Conservation (phyloP, 2,797 vertebrate species). For the Leuciscus waleckii region DNA sequence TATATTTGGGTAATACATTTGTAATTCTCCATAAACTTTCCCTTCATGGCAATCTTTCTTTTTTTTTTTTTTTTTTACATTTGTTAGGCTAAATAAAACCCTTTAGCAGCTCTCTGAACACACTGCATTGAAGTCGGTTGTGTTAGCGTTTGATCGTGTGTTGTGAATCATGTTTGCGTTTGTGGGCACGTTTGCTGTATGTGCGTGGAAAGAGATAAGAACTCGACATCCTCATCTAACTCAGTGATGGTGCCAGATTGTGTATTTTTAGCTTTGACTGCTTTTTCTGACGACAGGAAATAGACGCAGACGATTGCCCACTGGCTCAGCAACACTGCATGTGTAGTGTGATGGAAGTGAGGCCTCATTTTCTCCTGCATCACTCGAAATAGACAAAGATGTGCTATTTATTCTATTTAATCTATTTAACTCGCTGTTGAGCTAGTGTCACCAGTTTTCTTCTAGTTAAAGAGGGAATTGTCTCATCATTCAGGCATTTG, state of each 20-base stretch:
- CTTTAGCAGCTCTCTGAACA: neutral
- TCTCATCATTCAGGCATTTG: neutral
- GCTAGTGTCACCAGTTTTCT: neutral
- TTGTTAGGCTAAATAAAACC: neutral
- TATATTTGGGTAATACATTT: neutral
- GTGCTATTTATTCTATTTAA: neutral
- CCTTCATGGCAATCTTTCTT: neutral
- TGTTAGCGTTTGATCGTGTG: neutral
- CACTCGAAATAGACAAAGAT: neutral
- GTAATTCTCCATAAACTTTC: neutral
- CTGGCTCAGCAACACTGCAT: constrained; percentile 11
- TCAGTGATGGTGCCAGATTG: constrained; percentile 37
- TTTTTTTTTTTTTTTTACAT: neutral
- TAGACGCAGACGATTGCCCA: constrained; percentile 18
- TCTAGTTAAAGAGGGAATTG: neutral
- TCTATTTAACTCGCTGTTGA: neutral
- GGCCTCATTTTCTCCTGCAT: neutral
- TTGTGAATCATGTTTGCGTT: constrained; percentile 9
- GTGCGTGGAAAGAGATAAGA: constrained; percentile 45
- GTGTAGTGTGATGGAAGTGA: neutral
- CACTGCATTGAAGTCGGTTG: neutral
- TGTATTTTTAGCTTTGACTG: constrained; percentile 49
- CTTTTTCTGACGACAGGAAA: constrained; percentile 52
- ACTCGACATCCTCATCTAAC: constrained; percentile 46
- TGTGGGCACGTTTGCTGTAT: constrained; percentile 21